Conservation (phyloP, 1,140 invertebrate species). For the Muscidifurax raptorellus region DNA sequence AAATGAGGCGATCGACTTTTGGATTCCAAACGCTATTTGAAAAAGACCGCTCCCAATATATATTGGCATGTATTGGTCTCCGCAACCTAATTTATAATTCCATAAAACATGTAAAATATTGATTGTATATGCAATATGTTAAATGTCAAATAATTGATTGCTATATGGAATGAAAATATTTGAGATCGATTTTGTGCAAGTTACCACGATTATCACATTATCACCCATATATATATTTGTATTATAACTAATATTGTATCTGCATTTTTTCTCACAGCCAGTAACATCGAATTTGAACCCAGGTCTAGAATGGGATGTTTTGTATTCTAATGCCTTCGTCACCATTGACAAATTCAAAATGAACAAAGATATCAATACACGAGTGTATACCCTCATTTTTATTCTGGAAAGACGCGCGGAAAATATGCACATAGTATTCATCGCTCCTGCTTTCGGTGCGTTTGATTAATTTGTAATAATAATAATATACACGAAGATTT, state of each 20-base stretch:
- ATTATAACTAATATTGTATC: background rate
- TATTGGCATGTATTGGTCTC: no score
- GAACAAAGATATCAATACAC: background rate
- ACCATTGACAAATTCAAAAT: background rate
- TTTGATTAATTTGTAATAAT: background rate
- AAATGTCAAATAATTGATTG: no score
- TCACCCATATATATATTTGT: background rate
- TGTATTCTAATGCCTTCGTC: background rate
- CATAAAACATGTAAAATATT: no score
- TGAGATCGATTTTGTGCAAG: no score
- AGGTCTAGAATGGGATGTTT: background rate
- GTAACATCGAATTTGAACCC: background rate
- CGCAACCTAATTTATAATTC: no score
- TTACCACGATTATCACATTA: no score
- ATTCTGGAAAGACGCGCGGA: conserved; percentile 62
- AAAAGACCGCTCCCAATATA: no score
- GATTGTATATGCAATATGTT: no score
- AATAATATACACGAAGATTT: background rate
- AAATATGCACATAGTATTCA: conserved; percentile 59
- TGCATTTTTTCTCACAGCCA: background rate
- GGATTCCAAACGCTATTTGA: no score
- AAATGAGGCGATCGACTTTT: no score
- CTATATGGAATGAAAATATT: no score
- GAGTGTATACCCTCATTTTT: background rate
- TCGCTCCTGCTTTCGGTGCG: conserved; percentile 71